phyloP scores from a whole-genome alignment of 1,140 invertebrate species.

The Zaprionus inermis region DNA sequence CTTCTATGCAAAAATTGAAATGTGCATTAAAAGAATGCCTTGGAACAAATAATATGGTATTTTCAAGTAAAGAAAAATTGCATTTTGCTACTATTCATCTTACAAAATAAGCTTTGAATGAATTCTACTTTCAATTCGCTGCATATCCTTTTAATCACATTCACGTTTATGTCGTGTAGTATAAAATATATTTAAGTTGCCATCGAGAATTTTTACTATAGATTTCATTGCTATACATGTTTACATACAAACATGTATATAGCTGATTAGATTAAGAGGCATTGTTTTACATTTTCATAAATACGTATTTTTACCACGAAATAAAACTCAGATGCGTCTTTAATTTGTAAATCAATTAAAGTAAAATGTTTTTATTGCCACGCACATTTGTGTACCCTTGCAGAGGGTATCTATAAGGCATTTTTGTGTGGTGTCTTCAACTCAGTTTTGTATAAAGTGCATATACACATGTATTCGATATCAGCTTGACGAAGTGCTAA shows the following conservation, averaged over 20 bases:
- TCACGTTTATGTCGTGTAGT: neutral
- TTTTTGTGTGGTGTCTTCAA: neutral
- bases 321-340: neutral
- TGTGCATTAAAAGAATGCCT: neutral
- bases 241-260: too few relatives aligned
- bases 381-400: slow-evolving; percentile 34
- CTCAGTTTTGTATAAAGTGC: neutral
- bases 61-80: neutral
- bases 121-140: neutral
- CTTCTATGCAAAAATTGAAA: neutral
- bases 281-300: neutral
- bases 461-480: slow-evolving; percentile 3
- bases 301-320: neutral
- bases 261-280: neutral
- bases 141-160: neutral
- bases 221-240: neutral
- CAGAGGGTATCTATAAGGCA: slow-evolving; percentile 21
- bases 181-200: neutral
- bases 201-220: neutral
- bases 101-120: too few relatives aligned
- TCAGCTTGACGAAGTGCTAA: slow-evolving; percentile 1
- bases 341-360: slow-evolving; percentile 36
- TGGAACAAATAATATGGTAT: neutral
- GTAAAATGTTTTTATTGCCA: slow-evolving; percentile 36
- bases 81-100: neutral